These are phyloP conservation scores for Corythoichthys intestinalis DNA, from an alignment of 2,113 vertebrate species.

Conservation along the genomic window DNA sequence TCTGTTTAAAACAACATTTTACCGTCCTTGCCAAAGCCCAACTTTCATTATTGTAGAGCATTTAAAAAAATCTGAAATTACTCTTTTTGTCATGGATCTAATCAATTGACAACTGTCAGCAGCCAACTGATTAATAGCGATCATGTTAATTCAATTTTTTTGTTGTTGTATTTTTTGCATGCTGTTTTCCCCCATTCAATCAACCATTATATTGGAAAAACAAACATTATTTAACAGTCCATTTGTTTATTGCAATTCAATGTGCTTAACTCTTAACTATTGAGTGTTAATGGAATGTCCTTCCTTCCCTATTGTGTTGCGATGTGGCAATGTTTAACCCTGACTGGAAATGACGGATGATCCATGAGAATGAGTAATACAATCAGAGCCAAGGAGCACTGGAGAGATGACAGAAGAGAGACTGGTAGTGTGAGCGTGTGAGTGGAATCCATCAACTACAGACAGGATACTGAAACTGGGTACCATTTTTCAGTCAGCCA, in stretches of 20 bases:
- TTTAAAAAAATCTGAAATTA: conserved; percentile 5
- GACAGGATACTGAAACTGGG: conserved; percentile 51
- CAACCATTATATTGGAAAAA: neutral
- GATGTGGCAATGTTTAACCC: conserved; percentile 42
- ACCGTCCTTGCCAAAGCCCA: conserved; percentile 23
- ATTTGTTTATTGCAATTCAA: neutral
- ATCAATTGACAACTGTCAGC: neutral
- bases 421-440: conserved; percentile 12
- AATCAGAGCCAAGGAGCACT: conserved; percentile 56
- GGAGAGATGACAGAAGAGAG: conserved; percentile 19
- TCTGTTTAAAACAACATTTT: conserved; percentile 58
- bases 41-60: conserved; percentile 10
- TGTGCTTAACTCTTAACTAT: neutral
- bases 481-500: conserved; percentile 70
- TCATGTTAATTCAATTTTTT: neutral
- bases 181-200: no score
- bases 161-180: no score
- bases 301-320: conserved; percentile 30
- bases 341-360: conserved; percentile 63
- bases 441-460: conserved; percentile 56
- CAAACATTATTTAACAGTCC: neutral
- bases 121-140: neutral
- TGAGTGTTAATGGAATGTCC: neutral
- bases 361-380: conserved; percentile 66
- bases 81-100: neutral